phyloP scores from a whole-genome alignment of 2,113 vertebrate genomes.

The Antidorcas marsupialis region DNA sequence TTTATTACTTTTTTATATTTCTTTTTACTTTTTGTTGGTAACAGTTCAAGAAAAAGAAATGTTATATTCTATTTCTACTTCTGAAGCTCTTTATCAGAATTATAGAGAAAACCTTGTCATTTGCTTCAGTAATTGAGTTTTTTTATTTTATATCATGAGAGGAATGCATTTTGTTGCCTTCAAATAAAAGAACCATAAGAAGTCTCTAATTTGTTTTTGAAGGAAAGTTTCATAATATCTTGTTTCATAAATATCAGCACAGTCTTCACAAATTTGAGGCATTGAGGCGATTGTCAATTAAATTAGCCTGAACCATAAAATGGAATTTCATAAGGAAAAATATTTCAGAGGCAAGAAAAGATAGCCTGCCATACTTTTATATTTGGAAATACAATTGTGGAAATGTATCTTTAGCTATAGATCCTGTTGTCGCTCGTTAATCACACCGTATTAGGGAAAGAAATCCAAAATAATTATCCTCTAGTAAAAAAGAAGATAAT shows the following conservation, averaged over 20 bases:
- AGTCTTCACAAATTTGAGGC: not conserved
- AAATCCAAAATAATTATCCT: not conserved
- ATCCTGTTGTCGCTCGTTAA: not conserved
- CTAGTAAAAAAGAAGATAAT: not conserved
- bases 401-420: not conserved
- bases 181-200: slow-evolving; percentile 32
- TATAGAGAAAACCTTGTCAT: slow-evolving; percentile 33
- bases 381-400: not conserved
- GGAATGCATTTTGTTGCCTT: slow-evolving; percentile 46
- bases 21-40: not conserved
- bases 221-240: not conserved
- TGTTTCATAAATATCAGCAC: slow-evolving; percentile 28
- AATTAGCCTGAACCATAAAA: not conserved
- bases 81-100: not conserved
- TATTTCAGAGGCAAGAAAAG: not conserved
- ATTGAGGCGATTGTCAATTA: not conserved
- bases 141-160: slow-evolving; percentile 39
- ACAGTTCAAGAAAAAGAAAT: not conserved
- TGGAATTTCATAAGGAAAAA: not conserved
- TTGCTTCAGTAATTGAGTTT: not conserved
- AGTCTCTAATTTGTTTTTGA: slow-evolving; percentile 53
- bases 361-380: not conserved
- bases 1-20: not conserved
- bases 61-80: not conserved
- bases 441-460: not conserved